These are phyloP conservation scores for Trissolcus basalis DNA, from an alignment of 1,140 invertebrate species.

Conservation along the genomic window DNA sequence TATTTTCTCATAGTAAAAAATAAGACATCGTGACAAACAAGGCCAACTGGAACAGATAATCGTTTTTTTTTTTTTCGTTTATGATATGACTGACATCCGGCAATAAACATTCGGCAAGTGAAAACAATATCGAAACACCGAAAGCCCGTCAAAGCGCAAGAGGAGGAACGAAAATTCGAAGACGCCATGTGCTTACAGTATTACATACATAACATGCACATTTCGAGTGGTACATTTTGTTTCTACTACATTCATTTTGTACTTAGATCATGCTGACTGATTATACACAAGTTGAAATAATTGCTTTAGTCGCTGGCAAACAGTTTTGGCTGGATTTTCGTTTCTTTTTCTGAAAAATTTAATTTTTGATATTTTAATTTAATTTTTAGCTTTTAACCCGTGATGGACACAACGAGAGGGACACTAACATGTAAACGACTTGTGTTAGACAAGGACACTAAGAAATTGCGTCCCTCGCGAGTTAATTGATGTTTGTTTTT, in stretches of 20 bases:
- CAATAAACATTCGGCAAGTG: background rate
- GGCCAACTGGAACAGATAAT: background rate
- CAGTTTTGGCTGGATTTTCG: background rate
- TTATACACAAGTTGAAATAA: conserved; percentile 14
- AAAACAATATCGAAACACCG: no score
- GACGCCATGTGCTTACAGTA: conserved; percentile 15
- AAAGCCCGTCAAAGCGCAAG: background rate
- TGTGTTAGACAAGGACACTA: no score
- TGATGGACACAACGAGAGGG: no score
- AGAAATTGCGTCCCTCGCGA: no score
- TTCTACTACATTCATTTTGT: conserved; percentile 50
- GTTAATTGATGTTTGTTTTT: no score
- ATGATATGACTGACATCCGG: conserved; percentile 15
- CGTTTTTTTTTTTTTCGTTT: conserved; percentile 1
- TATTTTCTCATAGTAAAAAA: conserved; percentile 13
- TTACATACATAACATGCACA: conserved; percentile 31
- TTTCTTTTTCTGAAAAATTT: background rate
- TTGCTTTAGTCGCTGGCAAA: conserved; percentile 18
- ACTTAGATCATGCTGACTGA: conserved; percentile 28
- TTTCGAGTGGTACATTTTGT: conserved; percentile 34
- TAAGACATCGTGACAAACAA: conserved; percentile 5
- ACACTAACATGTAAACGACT: no score
- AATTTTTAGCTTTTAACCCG: no score
- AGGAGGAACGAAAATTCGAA: conserved; percentile 1
- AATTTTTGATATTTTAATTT: no score